phyloP scores from a whole-genome alignment of 2,113 vertebrate species.

The Calidris pugnax region DNA sequence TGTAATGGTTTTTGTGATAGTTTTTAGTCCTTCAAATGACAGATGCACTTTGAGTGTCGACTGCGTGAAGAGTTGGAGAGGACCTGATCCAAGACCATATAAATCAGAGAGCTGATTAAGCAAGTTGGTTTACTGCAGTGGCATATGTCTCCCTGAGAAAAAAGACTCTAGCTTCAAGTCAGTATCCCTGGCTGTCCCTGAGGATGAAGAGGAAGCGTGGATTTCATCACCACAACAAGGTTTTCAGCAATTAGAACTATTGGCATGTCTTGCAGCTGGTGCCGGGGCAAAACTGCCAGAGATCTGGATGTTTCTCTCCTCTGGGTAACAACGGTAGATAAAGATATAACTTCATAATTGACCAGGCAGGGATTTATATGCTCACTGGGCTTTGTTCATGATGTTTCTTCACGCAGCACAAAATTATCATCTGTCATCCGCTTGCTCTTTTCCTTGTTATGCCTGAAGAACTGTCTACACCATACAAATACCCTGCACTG shows the following conservation, averaged over 20 bases:
- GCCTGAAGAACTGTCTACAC: background rate
- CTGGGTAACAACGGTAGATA: background rate
- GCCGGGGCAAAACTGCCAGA: background rate
- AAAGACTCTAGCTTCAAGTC: background rate
- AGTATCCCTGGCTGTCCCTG: background rate
- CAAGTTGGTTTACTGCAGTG: background rate
- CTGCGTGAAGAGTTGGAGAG: background rate
- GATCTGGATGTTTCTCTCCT: background rate
- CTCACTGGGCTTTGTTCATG: background rate
- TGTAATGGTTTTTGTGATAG: background rate
- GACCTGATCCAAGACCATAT: accelerated
- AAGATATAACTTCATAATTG: constrained; percentile 14
- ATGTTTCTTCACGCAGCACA: background rate
- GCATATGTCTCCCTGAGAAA: background rate
- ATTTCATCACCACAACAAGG: background rate
- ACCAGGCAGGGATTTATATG: background rate
- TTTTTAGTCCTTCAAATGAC: background rate
- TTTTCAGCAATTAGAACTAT: constrained; percentile 6
- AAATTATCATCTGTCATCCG: background rate
- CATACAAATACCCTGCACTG: background rate
- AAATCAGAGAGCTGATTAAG: background rate
- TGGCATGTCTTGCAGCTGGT: background rate
- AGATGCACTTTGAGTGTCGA: background rate
- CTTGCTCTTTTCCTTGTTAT: background rate
- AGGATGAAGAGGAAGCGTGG: background rate